Conservation (phyloP, 30 jellyfish, hydroid and myxozoan species). For the Pseudorhiza aurosa region DNA sequence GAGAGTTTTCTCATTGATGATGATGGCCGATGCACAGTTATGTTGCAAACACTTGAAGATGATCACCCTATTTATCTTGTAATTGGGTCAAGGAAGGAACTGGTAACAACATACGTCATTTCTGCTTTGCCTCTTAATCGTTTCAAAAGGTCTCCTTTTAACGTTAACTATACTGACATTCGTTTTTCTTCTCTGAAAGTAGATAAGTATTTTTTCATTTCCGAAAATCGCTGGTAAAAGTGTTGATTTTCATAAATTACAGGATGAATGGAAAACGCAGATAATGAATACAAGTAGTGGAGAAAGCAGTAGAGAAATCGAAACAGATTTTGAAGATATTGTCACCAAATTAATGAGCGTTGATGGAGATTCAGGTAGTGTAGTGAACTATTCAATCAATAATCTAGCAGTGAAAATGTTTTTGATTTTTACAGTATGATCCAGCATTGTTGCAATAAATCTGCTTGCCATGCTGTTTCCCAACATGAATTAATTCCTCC, state of each 20-base stretch:
- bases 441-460: too few relatives aligned
- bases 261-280: conserved; percentile 89
- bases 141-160: too few relatives aligned
- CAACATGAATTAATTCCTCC: too few relatives aligned
- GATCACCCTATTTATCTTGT: conserved; percentile 86
- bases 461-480: too few relatives aligned
- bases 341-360: conserved; percentile 88
- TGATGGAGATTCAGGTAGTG: conserved; percentile 92
- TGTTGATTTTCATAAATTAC: background rate
- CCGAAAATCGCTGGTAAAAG: background rate
- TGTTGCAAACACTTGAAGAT: conserved; percentile 84
- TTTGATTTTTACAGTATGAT: too few relatives aligned
- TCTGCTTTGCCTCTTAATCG: background rate
- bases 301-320: conserved; percentile 29
- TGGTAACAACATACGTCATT: conserved; percentile 24
- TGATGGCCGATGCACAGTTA: conserved; percentile 77
- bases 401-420: too few relatives aligned
- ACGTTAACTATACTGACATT: too few relatives aligned
- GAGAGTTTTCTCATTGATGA: conserved; percentile 45
- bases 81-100: conserved; percentile 53
- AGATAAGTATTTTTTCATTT: too few relatives aligned
- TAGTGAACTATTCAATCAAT: too few relatives aligned
- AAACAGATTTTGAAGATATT: conserved; percentile 84
- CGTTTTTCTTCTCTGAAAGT: too few relatives aligned
- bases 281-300: conserved; percentile 60